Conservation (phyloP, 2,113 vertebrate genomes). For the Phocoena sinus region DNA sequence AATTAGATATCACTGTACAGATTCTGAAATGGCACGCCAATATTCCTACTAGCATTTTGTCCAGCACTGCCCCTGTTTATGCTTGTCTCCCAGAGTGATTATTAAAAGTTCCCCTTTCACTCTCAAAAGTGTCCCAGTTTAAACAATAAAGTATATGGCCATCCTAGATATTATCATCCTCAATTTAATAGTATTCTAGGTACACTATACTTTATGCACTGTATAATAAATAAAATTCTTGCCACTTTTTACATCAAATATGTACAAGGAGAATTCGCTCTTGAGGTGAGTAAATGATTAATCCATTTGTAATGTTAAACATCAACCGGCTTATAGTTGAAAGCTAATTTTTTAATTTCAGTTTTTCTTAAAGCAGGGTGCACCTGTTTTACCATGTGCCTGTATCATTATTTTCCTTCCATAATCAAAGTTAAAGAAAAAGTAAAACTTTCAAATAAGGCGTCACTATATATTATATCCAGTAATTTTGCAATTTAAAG, state of each 20-base stretch:
- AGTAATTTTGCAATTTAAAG: not conserved
- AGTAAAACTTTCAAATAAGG: not conserved
- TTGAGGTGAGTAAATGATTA: not conserved
- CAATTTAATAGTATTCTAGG: not conserved
- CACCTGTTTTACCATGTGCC: not conserved
- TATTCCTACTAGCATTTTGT: not conserved
- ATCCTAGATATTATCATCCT: not conserved
- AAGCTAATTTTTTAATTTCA: conserved; percentile 3
- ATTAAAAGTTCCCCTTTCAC: not conserved
- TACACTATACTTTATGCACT: not conserved
- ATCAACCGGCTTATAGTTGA: not conserved
- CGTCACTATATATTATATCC: not conserved
- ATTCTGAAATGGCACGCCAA: not conserved
- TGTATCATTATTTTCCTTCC: not conserved
- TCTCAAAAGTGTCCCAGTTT: not conserved
- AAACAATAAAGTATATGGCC: not conserved
- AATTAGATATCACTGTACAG: not conserved
- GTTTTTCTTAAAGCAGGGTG: not conserved
- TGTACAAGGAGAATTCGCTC: not conserved
- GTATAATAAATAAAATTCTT: not conserved
- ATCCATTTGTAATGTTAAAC: not conserved
- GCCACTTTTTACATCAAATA: not conserved
- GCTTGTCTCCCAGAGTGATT: not conserved
- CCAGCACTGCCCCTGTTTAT: not conserved
- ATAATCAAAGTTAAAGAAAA: not conserved